Percentiles rank a stretch among this genome's conserved stretches.
Evolutionary conservation across 2,113 vertebrate species (phyloP).

Genomic region (Lophura nycthemera): DNA sequence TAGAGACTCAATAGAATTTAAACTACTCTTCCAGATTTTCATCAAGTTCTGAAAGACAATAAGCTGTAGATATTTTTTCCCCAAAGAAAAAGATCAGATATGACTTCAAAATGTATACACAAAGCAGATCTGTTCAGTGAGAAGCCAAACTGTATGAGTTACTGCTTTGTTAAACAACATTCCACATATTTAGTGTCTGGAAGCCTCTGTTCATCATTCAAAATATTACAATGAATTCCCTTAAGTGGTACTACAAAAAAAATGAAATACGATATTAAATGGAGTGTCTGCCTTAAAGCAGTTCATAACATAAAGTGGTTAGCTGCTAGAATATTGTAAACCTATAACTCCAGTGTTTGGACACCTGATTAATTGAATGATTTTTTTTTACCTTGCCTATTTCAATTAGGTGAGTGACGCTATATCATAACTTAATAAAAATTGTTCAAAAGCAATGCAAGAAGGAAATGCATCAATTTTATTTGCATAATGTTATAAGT

Average conservation of each 20-base stretch:
- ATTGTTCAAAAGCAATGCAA: neutral
- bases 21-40: neutral
- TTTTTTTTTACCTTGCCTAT: neutral
- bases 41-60: neutral
- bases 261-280: neutral
- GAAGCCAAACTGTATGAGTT: neutral
- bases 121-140: neutral
- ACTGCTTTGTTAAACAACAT: neutral
- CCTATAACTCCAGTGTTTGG: neutral
- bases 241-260: neutral
- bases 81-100: neutral
- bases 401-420: neutral
- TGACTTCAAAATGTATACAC: neutral
- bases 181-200: neutral
- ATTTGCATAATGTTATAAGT: neutral
- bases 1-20: neutral
- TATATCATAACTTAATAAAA: neutral
- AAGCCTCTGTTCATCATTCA: neutral
- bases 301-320: neutral
- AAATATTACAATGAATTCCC: neutral
- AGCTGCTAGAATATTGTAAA: neutral
- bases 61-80: rapidly evolving
- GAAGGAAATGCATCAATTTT: neutral
- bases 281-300: neutral
- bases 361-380: neutral